Base-by-base conservation (phyloP, 1,140 invertebrate species). In the Tribolium madens region DNA sequence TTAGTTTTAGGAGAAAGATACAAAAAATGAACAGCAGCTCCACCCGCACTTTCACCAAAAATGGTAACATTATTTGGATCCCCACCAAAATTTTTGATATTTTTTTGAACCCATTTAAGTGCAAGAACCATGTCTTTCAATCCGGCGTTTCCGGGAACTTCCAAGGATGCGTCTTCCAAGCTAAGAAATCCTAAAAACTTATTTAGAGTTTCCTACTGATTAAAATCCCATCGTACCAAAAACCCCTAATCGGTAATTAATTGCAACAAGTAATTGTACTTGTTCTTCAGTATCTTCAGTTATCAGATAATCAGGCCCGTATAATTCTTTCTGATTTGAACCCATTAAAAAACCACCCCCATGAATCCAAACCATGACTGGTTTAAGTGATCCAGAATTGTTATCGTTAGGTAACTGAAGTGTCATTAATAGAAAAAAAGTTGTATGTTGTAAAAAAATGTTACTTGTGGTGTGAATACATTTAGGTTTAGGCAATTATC, bases 321-420 rank as follows among this genome's bases (percentile, higher is more conserved):
- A 88, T 0, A 88, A 36, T 13, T 85, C 82, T n/a, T 87, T 83
- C 33, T 90, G 84, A 6, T 88, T 89, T 10, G 88, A 88, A 12
- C 91, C 91, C 0, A 79, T 76, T n/a, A 87, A 84, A 80, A 89
- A 93, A 1, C 84, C 89, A 71, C 92, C 92, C 6, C 90, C 90
- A 77, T 93, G 90, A 12, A 93, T 87, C 81, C 86, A 92, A 0
- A 93, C 87, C 88, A 93, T 89, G 0, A 92, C 90, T 1, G 91
- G 87, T 75, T 79, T 79, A 0, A 86, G 60, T 13, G 10, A 7
- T 3, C 7, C 31, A 26, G 14, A 31, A 33, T 64, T 18, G 10
- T n/a, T 3, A 14, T 26, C 21, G 6, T 26, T 26, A 5, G 26
- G 14, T 33, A 64, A n/a, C 21, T 64, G 7, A 31, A 64, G 9